Evolutionary conservation across 2,888 invertebrate species (phyloP), one percentile per base, ranked within the genome.

Genomic region (Latheticus oryzae): DNA sequence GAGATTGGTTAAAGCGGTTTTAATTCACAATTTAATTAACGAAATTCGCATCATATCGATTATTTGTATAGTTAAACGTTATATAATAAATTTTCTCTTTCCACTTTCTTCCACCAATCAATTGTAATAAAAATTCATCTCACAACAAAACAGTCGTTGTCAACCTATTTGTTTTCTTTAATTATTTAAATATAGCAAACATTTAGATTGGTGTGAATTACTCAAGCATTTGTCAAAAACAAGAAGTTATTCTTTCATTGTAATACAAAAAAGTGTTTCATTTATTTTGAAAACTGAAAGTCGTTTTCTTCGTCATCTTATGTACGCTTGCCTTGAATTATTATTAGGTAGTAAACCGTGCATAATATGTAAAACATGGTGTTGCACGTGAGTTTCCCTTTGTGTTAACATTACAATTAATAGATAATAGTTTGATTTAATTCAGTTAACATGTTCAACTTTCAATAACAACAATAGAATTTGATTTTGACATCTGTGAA

Each of bases 201-300:
- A n/a, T n/a, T n/a, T n/a, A n/a, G n/a, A n/a, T n/a, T n/a, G n/a
- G n/a, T n/a, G n/a, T n/a, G n/a, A n/a, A n/a, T n/a, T n/a, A n/a
- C n/a, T n/a, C n/a, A n/a, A n/a, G n/a, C n/a, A n/a, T n/a, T n/a
- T n/a, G n/a, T n/a, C n/a, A n/a, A n/a, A n/a, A n/a, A n/a, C n/a
- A n/a, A n/a, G n/a, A n/a, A n/a, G n/a, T n/a, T n/a, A n/a, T n/a
- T n/a, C n/a, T n/a, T n/a, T n/a, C n/a, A n/a, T n/a, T n/a, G n/a
- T n/a, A n/a, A n/a, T n/a, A n/a, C n/a, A n/a, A n/a, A n/a, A n/a
- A n/a, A n/a, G n/a, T 21, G 12, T 38, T 21, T 13, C 21, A 38
- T 38, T 38, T 43, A 45, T 33, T 33, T 47, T 30, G 47, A 47
- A 51, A 51, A 50, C 32, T 7, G 51, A 51, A 51, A 51, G 51